Evolutionary conservation across 2,888 invertebrate genomes (phyloP).

Genomic region (Yponomeuta malinellus): DNA sequence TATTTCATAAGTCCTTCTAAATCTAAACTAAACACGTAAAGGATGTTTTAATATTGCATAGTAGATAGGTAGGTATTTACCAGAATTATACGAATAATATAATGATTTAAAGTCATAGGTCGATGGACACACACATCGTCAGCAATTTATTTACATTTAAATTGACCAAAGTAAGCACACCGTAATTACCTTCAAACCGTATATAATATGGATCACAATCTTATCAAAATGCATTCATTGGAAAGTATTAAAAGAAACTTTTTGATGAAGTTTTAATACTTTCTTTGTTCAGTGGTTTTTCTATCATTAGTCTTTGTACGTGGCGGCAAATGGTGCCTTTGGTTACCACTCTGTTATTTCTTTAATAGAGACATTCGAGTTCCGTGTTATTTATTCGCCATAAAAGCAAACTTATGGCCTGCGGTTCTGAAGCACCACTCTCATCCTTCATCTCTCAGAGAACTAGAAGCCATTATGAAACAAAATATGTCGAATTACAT

Average conservation of each 20-base stretch:
- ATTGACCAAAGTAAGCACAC: neutral
- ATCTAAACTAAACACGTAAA: no score
- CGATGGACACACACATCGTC: neutral
- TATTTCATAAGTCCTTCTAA: no score
- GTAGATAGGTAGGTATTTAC: no score
- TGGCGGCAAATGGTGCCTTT: constrained; percentile 7
- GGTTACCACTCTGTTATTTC: constrained; percentile 32
- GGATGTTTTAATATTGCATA: no score
- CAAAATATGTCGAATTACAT: neutral
- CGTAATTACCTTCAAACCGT: neutral
- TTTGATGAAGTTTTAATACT: constrained; percentile 3
- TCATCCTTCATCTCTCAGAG: neutral
- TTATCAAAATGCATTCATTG: neutral
- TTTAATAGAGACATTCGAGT: constrained; percentile 42
- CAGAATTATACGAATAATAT: no score
- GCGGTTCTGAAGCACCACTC: neutral
- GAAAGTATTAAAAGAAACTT: neutral
- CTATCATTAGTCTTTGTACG: constrained; percentile 3
- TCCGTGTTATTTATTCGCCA: constrained; percentile 9
- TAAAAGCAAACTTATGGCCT: constrained; percentile 14
- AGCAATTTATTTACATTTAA: neutral
- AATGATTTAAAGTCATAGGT: no score
- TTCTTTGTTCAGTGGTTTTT: neutral
- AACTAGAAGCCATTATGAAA: neutral
- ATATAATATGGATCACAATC: neutral